phyloP scores from a whole-genome alignment of 2,797 vertebrate species.

The Danio aesculapii region DNA sequence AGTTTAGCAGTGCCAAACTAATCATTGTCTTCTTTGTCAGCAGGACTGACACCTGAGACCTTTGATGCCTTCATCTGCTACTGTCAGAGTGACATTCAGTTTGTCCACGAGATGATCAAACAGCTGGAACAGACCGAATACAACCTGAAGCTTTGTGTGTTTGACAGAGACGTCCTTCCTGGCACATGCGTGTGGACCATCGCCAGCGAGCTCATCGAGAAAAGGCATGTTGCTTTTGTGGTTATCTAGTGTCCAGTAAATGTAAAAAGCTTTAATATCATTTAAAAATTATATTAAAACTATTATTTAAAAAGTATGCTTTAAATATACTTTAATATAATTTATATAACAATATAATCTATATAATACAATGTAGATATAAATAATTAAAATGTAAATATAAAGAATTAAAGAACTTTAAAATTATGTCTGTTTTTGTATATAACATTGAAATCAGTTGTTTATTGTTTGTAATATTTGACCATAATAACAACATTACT shows the following conservation, averaged over 20 bases:
- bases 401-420: too few relatives aligned
- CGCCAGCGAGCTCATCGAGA: conserved; percentile 95
- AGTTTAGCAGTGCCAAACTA: background rate
- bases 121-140: conserved; percentile 89
- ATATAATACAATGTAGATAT: too few relatives aligned
- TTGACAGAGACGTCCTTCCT: conserved; percentile 94
- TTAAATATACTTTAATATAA: too few relatives aligned
- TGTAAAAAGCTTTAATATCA: background rate
- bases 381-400: too few relatives aligned
- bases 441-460: background rate
- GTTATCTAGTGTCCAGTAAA: background rate
- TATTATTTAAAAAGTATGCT: too few relatives aligned
- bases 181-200: conserved; percentile 96
- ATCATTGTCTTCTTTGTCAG: background rate
- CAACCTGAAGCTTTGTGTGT: conserved; percentile 93
- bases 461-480: background rate
- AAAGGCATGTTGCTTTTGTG: conserved; percentile 74
- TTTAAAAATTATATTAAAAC: background rate
- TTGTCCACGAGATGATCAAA: conserved; percentile 94
- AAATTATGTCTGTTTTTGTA: background rate
- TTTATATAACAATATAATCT: too few relatives aligned
- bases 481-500: background rate
- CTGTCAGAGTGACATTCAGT: conserved; percentile 89
- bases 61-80: conserved; percentile 99
- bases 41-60: conserved; percentile 83